A percentile compares a stretch with the other conserved stretches of the same genome.
Evolutionary conservation across 2,797 vertebrate genomes (phyloP).

Genomic region (Spatula versicolor): DNA sequence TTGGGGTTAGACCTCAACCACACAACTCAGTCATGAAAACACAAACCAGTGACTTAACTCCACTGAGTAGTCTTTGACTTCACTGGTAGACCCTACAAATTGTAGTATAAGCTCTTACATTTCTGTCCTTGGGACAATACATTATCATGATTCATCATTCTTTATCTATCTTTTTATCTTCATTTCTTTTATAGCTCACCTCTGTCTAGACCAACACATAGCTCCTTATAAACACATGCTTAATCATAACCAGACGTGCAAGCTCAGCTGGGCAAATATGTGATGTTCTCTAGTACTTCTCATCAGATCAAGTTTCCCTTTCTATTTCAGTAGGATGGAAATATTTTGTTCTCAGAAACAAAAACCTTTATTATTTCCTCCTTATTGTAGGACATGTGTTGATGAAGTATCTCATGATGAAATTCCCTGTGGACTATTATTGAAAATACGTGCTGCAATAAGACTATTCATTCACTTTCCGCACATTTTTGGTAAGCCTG

Average conservation of each 20-base stretch:
- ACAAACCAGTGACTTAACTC: background rate
- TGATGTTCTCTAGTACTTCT: background rate
- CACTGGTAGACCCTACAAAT: background rate
- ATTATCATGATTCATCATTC: background rate
- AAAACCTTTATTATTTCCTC: background rate
- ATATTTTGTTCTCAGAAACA: background rate
- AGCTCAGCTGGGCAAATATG: background rate
- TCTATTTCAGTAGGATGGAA: background rate
- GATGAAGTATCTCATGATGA: background rate
- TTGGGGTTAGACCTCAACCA: background rate
- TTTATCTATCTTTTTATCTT: background rate
- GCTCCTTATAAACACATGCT: background rate
- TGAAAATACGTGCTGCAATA: background rate
- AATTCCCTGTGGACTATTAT: rapidly evolving
- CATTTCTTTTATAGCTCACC: background rate
- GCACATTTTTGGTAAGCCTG: background rate
- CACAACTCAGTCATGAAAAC: background rate
- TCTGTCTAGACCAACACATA: conserved; percentile 5
- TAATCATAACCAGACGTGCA: background rate
- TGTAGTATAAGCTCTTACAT: background rate
- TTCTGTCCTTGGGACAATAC: background rate
- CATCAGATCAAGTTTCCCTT: background rate
- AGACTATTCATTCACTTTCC: background rate
- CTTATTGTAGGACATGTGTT: background rate
- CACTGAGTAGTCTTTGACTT: background rate